Evolutionary conservation across 2,113 vertebrate species (phyloP).

Genomic region (Rafetus swinhoei): DNA sequence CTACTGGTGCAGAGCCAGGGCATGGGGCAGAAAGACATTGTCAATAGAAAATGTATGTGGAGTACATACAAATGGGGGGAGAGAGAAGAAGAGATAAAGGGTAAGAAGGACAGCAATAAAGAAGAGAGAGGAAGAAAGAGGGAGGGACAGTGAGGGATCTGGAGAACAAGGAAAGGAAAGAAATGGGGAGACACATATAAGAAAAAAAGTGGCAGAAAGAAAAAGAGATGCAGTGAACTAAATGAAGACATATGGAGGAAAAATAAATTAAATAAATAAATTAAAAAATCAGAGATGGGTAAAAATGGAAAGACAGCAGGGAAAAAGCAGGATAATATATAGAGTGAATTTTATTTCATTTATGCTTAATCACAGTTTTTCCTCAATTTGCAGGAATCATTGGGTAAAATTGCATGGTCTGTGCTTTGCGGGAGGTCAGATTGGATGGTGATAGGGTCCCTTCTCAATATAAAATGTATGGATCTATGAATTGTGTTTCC

Average conservation of each 20-base stretch:
- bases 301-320: not conserved
- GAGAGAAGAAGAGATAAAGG: not conserved
- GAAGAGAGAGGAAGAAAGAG: not conserved
- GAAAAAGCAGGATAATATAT: not conserved
- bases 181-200: not conserved
- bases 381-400: not conserved
- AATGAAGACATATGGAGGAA: not conserved
- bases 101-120: too few species aligned
- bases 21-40: not conserved
- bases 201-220: not conserved
- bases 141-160: not conserved
- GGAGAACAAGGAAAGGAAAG: not conserved
- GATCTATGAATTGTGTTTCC: not conserved
- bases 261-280: not conserved
- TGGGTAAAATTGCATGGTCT: fast-evolving
- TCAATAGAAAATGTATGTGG: not conserved
- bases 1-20: not conserved
- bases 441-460: not conserved
- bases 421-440: not conserved
- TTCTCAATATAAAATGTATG: not conserved
- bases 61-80: not conserved
- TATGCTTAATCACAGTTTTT: not conserved
- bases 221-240: not conserved
- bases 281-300: not conserved
- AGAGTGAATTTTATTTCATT: not conserved